Evolutionary conservation across 2,113 vertebrate genomes (phyloP).

Genomic region (Xenus cinereus): DNA sequence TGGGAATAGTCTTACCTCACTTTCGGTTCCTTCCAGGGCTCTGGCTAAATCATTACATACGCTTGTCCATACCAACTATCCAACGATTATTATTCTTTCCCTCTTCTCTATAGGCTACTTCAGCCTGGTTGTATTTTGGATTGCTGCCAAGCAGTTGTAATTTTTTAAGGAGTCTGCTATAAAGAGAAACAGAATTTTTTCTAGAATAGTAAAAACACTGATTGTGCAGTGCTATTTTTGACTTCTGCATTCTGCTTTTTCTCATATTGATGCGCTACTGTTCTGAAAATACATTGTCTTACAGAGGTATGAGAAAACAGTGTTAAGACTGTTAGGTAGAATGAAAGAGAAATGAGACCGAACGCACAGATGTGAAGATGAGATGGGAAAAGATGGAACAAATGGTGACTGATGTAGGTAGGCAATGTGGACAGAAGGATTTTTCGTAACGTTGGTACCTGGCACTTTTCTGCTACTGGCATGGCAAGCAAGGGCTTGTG

Average conservation of each 20-base stretch:
- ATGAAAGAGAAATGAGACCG: neutral
- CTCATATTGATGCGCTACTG: neutral
- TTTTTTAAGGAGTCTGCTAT: neutral
- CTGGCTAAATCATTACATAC: neutral
- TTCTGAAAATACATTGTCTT: neutral
- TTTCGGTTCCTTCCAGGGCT: neutral
- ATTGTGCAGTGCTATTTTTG: neutral
- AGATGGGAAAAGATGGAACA: neutral
- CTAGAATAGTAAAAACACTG: neutral
- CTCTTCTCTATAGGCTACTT: neutral
- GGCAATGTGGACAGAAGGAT: neutral
- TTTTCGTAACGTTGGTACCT: neutral
- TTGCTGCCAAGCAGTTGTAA: neutral
- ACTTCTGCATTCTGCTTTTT: neutral
- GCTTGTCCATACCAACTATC: neutral
- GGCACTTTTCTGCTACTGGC: neutral
- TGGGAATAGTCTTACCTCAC: neutral
- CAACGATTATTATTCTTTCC: neutral
- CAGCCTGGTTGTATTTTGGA: neutral
- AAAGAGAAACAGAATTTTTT: neutral
- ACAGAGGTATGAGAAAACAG: neutral
- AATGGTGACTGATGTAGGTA: neutral
- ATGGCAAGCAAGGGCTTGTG: neutral
- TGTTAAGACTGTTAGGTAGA: neutral
- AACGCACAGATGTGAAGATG: neutral